Evolutionary conservation across 1,140 invertebrate genomes (phyloP).

Genomic region (Maniola jurtina): DNA sequence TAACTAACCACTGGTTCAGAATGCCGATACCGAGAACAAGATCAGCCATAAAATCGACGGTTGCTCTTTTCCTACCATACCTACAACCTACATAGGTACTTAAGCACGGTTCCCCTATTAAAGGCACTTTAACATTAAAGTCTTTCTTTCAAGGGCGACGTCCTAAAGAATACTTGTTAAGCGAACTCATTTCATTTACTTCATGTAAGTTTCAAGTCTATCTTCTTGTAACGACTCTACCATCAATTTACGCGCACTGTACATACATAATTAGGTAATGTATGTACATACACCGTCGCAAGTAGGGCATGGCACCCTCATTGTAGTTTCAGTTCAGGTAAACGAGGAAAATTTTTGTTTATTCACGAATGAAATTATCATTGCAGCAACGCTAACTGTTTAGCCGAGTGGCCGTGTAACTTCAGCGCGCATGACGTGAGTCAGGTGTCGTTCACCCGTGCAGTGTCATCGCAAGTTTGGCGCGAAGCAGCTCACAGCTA

Average conservation of each 20-base stretch:
- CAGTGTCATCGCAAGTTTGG: conserved; percentile 55
- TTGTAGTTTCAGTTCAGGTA: neutral
- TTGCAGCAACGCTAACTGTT: conserved; percentile 31
- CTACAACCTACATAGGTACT: too few species aligned
- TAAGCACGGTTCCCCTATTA: too few species aligned
- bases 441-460: conserved; percentile 68
- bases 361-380: conserved; percentile 22
- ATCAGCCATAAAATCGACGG: too few species aligned
- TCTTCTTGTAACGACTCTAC: too few species aligned
- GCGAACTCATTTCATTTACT: neutral
- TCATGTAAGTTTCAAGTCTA: too few species aligned
- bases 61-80: too few species aligned
- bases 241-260: too few species aligned
- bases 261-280: too few species aligned
- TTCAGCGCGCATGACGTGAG: conserved; percentile 57
- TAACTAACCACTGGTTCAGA: too few species aligned
- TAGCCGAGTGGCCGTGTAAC: conserved; percentile 34
- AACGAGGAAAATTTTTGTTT: conserved; percentile 6
- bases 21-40: too few species aligned
- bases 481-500: neutral
- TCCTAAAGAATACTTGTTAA: neutral
- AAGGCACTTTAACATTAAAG: too few species aligned
- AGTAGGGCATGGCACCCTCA: neutral
- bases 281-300: neutral
- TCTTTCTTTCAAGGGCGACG: too few species aligned